These are phyloP conservation scores for Miichthys miiuy DNA, from an alignment of 2,797 vertebrate genomes.

Conservation along the genomic window DNA sequence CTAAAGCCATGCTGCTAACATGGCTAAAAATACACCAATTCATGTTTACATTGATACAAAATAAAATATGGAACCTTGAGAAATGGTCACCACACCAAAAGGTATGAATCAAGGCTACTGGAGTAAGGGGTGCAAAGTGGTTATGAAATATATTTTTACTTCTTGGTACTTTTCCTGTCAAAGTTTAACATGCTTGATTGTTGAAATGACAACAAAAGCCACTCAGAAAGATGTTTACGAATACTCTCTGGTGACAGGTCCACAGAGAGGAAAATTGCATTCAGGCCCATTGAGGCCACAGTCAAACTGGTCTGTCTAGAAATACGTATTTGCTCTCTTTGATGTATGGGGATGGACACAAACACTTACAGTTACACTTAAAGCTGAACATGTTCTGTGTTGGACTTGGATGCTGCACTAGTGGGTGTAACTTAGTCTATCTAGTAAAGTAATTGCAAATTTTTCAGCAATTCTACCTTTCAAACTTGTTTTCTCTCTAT, in stretches of 20 bases:
- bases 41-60: background rate
- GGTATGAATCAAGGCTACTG: background rate
- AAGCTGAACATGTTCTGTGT: background rate
- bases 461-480: background rate
- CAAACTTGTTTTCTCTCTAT: background rate
- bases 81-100: background rate
- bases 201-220: background rate
- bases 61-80: background rate
- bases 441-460: background rate
- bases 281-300: background rate
- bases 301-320: background rate
- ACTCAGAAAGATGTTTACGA: background rate
- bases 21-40: background rate
- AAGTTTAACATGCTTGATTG: background rate
- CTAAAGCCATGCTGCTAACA: background rate
- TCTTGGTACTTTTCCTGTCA: background rate
- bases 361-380: background rate
- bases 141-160: background rate
- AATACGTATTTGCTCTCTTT: background rate
- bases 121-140: too few relatives aligned
- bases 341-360: background rate
- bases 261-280: constrained; percentile 3
- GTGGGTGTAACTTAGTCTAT: background rate
- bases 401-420: background rate
- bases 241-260: background rate